Base-by-base conservation (phyloP, 1,140 invertebrate genomes). In the Oryctes rhinoceros region DNA sequence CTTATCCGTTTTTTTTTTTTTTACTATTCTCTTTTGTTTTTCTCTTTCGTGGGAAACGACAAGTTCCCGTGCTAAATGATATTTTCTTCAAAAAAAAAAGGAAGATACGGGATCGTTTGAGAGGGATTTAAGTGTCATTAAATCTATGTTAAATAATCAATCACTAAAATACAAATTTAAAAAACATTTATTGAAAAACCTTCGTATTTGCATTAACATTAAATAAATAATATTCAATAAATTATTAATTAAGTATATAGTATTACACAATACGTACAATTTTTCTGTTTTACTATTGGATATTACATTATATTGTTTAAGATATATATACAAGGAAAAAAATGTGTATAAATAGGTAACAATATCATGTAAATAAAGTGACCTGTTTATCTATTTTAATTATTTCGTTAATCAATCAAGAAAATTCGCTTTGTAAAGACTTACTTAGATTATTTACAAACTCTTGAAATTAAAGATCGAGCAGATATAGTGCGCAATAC, bases 141-240 rank as follows among this genome's bases (percentile, higher is more conserved):
- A 39, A 47, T 20, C 48, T 59, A 35, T 53, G 44, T 48, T 78
- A 78, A 78, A 78, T 78, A 78, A 78, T 78, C 13, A 78, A 78
- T 78, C 11, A 78, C 76, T 48, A 78, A 78, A 78, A 47, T 78
- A 59, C 53, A 78, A 48, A 53, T 48, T 78, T 78, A 78, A 78
- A 78, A 53, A 77, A 39, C 76, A 37, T 78, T 78, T 78, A 78
- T 78, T 78, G 18, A 78, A 53, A 78, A 37, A 53, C n/a, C 48
- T 44, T 44, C 39, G 39, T 44, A 47, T 78, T 39, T 44, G 37
- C 24, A n/a, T 44, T 44, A 53, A 53, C 49, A 53, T 53, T 53
- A 53, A 53, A 15, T 53, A 53, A 53, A 53, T 53, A 53, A 53
- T 44, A 44, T 53, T 53, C 11, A 53, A 10, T 76, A 39, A 44